Base-by-base conservation (phyloP, 2,113 vertebrate species). In the Emydura subglobosa region DNA sequence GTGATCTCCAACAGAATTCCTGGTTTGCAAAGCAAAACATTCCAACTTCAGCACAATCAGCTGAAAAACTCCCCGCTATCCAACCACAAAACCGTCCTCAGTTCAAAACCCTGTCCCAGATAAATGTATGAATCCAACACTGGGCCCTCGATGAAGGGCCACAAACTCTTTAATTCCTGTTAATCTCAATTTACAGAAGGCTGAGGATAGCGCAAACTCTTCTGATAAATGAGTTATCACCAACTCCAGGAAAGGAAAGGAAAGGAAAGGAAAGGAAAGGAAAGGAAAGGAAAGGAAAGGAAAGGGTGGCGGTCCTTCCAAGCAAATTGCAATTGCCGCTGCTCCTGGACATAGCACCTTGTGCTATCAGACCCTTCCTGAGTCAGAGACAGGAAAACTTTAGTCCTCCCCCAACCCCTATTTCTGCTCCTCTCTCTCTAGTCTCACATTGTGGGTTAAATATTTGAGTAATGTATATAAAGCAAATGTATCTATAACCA, bases 181-280 rank as follows among this genome's bases (percentile, higher is more conserved):
- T 97, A 95, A 96, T 96, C 96, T 97, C 82, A 25, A 61, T 87
- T 92, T 92, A 86, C 95, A 95, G 93, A n/a, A 88, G 87, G 91
- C 80, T 86, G 87, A 94, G 55, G 88, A 82, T 87, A 84, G 88
- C 0, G 0, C 81, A 92, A 92, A 82, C 86, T 93, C 79, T 68
- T 79, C 90, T 57, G 96, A 97, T 96, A 98, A 95, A 81, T 82
- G 72, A 16, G 72, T 96, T 97, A 98, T 98, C 97, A 92, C 90
- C 27, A 51, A 50, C 68, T 44, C 89, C 96, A 97, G 96, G 88
- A 90, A 95, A 94, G 95, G 97, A 91, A 96, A 93, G 96, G 96
- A 39, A 39, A 39, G 39, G 39, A 39, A 39, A 39, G 39, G 39
- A 39, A 39, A 39, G 39, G 39, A 39, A 39, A 39, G 39, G 39